These are phyloP conservation scores for Nowickia ferox DNA, from an alignment of 2,888 invertebrate species.

Conservation along the genomic window DNA sequence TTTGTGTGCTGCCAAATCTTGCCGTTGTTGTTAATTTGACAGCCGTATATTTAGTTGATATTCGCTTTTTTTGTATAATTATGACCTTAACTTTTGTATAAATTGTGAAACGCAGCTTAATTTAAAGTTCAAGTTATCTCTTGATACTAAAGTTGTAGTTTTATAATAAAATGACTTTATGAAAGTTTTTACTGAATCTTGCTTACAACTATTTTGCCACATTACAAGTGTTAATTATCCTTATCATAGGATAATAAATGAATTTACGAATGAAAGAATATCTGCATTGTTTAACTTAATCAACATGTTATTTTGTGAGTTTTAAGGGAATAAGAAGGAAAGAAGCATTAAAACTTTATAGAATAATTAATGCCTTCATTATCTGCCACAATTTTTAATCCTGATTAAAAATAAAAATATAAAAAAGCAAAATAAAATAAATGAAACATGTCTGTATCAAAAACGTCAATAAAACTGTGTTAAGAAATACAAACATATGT, in stretches of 20 bases:
- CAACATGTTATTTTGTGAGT: conserved; percentile 45
- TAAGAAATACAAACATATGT: conserved; percentile 13
- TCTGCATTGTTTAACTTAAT: conserved; percentile 50
- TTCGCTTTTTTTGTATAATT: too few relatives aligned
- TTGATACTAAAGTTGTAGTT: neutral
- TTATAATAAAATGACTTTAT: conserved; percentile 33
- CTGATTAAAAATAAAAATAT: conserved; percentile 33
- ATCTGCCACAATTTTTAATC: conserved; percentile 52
- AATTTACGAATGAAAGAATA: conserved; percentile 49
- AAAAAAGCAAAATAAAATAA: conserved; percentile 15
- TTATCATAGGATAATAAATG: conserved; percentile 58
- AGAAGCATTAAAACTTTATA: conserved; percentile 39
- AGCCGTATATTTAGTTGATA: too few relatives aligned
- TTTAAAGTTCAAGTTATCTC: neutral
- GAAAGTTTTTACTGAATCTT: conserved; percentile 8
- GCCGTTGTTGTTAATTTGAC: too few relatives aligned
- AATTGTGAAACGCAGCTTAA: too few relatives aligned
- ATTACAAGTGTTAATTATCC: conserved; percentile 60
- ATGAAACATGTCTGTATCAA: conserved; percentile 39
- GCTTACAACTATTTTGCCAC: conserved; percentile 25
- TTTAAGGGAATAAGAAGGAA: conserved; percentile 24
- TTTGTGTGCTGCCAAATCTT: too few relatives aligned
- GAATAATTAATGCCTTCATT: conserved; percentile 47
- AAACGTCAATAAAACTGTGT: conserved; percentile 52
- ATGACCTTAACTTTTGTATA: too few relatives aligned